Evolutionary conservation across 1,140 invertebrate species (phyloP), one percentile per base, ranked within the genome.

Genomic region (Paraescarpia echinospica): DNA sequence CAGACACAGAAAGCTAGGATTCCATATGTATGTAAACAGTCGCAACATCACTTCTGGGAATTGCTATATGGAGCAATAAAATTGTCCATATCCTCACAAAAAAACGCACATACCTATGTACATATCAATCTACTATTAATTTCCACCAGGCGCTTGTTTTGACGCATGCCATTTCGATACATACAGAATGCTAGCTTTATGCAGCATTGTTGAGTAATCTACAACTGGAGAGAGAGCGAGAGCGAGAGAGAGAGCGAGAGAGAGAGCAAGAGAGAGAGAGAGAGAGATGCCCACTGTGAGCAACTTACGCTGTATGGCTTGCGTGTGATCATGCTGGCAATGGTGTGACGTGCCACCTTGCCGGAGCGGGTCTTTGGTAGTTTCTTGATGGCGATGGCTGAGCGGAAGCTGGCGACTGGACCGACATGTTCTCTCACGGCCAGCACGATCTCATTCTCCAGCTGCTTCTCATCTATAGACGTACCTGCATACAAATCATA

Each of bases 271-370:
- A n/a, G n/a, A n/a, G n/a, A n/a, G n/a, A n/a, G n/a, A n/a, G n/a
- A n/a, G 18, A 33, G 33, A 31, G n/a, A 34, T 22, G n/a, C 12
- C 41, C 27, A n/a, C 14, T 90, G 33, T 0, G n/a, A 34, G 90
- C n/a, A 5, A 77, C 90, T 90, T 95, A 98, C 97, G 96, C 97
- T 97, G 0, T 98, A 97, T 35, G 96, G 95, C 95, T 98, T 98
- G 14, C 98, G 98, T 88, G 97, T 97, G 0, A 98, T 98, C 93
- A 99, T 96, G 94, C 98, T 97, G 0, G 98, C 97, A 92, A 99
- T 98, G 0, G 98, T 98, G 95, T 98, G 98, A n/a, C 98, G 96
- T 77, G 98, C 97, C 0, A 97, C 98, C 96, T 99, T 99, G 4
- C 97, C 97, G 6, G 97, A 98, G 31, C 97, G 95, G 0, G 97